phyloP scores from a whole-genome alignment of 2,888 invertebrate genomes.

The Orthosia gracilis region DNA sequence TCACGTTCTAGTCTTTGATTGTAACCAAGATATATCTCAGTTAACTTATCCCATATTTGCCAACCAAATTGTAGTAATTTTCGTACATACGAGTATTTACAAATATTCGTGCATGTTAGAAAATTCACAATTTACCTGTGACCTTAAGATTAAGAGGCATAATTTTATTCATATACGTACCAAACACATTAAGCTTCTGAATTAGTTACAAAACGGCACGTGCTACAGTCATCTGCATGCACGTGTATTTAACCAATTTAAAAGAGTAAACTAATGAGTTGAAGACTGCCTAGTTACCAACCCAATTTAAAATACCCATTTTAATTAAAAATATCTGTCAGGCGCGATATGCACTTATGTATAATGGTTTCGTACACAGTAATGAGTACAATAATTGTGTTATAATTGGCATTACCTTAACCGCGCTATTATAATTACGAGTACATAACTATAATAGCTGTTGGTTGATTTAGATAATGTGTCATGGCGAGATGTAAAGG shows the following conservation, averaged over 20 bases:
- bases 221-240: background rate
- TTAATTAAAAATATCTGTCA: conserved; percentile 60
- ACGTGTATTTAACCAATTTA: conserved; percentile 42
- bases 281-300: conserved; percentile 64
- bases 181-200: conserved; percentile 22
- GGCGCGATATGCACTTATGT: conserved; percentile 44
- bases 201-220: conserved; percentile 3
- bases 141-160: background rate
- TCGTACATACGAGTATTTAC: too few relatives aligned
- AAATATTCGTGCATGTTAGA: background rate
- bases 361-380: conserved; percentile 62
- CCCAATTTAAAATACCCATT: conserved; percentile 73
- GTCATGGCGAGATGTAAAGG: conserved; percentile 44
- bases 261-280: conserved; percentile 54
- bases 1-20: too few relatives aligned
- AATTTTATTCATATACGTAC: background rate
- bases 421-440: conserved; percentile 44
- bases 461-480: conserved; percentile 48
- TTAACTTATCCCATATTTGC: too few relatives aligned
- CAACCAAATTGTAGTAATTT: too few relatives aligned
- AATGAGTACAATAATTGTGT: conserved; percentile 60
- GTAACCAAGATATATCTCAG: too few relatives aligned
- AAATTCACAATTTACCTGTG: background rate
- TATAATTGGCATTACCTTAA: conserved; percentile 54
- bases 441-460: conserved; percentile 57